Base-by-base conservation (phyloP, 1,140 invertebrate species). In the Drosophila leontia region DNA sequence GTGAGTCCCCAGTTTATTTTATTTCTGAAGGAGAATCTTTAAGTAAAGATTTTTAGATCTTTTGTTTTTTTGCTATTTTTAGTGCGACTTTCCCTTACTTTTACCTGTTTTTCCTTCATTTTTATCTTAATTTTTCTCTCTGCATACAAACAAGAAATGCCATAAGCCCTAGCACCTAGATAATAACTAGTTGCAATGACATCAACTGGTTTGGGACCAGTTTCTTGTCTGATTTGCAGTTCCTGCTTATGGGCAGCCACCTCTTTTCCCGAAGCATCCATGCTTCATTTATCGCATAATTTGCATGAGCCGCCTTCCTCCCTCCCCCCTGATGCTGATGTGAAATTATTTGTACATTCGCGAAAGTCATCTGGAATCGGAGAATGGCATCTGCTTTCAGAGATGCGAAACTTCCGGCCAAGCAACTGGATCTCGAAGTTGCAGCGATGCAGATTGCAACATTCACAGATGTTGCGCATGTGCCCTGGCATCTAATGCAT, bases 381-480 rank as follows among this genome's bases (percentile, higher is more conserved):
- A 23, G 51, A 55, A 56, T 39, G 53, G 53, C 53, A 39, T 56
- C 53, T 39, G 53, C 53, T 11, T 56, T 56, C 47, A 60, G 53
- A 70, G 64, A 62, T 69, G 72, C 63, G 34, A 55, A 65, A 81
- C 82, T 85, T 85, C 82, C 82, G 82, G 82, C 68, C 41, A 64
- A 42, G 59, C 68, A 47, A 58, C 56, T 71, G 39, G 42, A 71
- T 64, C 39, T 17, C 44, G 17, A 35, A 35, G 32, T 32, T 53
- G 68, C 53, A 29, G 37, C 29, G 12, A 47, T 48, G 26, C 26
- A 56, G 34, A 23, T 56, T 69, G 67, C 55, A 79, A 60, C 53
- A 56, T 55, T 34, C 61, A 61, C 82, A 85, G 45, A 85, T 86
- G 82, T 60, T 74, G 65, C 63, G 72, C 82, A 85, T 80, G 78